These are phyloP conservation scores for Aspidiotus rigidus DNA, from an alignment of 2,888 invertebrate genomes.

Conservation along the genomic window DNA sequence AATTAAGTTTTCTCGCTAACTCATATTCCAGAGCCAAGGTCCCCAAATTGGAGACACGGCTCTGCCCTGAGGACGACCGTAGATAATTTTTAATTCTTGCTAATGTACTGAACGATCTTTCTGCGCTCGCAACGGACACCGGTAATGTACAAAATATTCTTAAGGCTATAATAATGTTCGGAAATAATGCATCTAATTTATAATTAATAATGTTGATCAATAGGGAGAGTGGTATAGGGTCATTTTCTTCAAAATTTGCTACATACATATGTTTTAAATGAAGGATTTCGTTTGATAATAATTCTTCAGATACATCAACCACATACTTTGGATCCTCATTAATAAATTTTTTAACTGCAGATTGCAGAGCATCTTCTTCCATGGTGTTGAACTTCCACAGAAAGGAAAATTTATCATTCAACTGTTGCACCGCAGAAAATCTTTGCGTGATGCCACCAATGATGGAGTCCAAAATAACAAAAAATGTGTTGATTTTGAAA, in stretches of 20 bases:
- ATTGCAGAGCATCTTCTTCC: neutral
- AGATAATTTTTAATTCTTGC: conserved; percentile 14
- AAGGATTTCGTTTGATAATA: neutral
- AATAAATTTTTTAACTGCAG: neutral
- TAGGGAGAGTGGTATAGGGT: neutral
- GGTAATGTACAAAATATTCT: conserved; percentile 25
- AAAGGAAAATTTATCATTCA: conserved; percentile 5
- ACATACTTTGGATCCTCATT: conserved; percentile 5
- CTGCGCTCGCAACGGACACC: conserved; percentile 19
- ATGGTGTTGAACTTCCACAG: conserved; percentile 3
- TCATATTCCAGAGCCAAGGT: neutral
- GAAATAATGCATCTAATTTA: conserved; percentile 13
- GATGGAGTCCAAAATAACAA: conserved; percentile 3
- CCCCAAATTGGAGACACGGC: conserved; percentile 7
- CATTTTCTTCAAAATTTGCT: conserved; percentile 13
- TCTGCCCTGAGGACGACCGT: conserved; percentile 9
- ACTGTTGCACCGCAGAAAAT: neutral
- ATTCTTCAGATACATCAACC: neutral
- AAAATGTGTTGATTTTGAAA: conserved; percentile 6
- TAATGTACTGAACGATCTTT: conserved; percentile 20
- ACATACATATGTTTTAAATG: conserved; percentile 8
- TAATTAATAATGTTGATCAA: neutral
- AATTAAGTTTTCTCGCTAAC: neutral
- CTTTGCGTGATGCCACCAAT: conserved; percentile 1
- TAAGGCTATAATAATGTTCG: conserved; percentile 19